These are phyloP conservation scores for Thaumetopoea pityocampa DNA, from an alignment of 1,140 invertebrate genomes.

Conservation along the genomic window DNA sequence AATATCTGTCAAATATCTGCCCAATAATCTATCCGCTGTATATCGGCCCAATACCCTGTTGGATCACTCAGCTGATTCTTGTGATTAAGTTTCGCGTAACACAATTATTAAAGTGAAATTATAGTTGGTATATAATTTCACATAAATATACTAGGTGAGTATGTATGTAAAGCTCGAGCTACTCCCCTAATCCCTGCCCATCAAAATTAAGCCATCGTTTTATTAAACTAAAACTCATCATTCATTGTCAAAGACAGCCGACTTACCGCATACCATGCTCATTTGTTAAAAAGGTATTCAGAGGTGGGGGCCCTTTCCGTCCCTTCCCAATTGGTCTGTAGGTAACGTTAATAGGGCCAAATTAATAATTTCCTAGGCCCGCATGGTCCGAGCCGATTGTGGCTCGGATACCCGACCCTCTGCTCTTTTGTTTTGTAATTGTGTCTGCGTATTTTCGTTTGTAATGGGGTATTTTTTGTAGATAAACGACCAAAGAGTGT, in stretches of 20 bases:
- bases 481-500: too few species aligned
- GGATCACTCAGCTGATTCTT: too few species aligned
- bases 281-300: constrained; percentile 18
- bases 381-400: constrained; percentile 13
- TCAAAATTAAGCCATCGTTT: not conserved
- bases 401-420: constrained; percentile 11
- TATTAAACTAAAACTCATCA: constrained; percentile 10
- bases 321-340: constrained; percentile 16
- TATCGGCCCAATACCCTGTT: too few species aligned
- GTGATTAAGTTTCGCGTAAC: too few species aligned
- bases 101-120: too few species aligned
- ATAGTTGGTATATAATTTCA: too few species aligned
- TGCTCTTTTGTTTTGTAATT: constrained; percentile 20
- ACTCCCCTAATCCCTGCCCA: not conserved
- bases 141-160: too few species aligned
- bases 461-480: constrained; percentile 19
- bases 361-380: constrained; percentile 34
- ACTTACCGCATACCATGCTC: constrained; percentile 9
- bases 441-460: constrained; percentile 22
- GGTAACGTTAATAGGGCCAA: constrained; percentile 25
- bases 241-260: constrained; percentile 18
- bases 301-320: constrained; percentile 17
- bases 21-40: too few species aligned
- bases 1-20: too few species aligned
- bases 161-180: too few species aligned